Evolutionary conservation across 1,140 invertebrate genomes (phyloP), one percentile per base, ranked within the genome.

Genomic region (Zaprionus nigranus): DNA sequence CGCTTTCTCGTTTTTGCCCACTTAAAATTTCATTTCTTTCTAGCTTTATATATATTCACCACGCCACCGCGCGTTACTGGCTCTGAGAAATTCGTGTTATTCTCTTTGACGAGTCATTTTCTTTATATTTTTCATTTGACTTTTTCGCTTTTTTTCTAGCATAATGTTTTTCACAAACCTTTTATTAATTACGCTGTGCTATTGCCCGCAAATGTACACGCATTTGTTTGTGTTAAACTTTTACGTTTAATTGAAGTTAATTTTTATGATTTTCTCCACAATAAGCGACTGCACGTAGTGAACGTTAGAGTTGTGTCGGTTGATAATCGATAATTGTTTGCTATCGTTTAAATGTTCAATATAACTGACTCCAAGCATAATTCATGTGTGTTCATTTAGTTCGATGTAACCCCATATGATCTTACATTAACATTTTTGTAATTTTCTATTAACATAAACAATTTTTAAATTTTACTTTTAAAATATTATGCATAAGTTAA

Each of bases 1-100:
- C 74, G 74, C 74, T 76, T 76, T 76, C 74, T 76, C 74, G 74
- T 72, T 76, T 76, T 71, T 72, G 38, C 68, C 61, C 74, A 76
- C 68, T 72, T 72, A 66, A 28, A 64, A 65, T 61, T 76, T 72
- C 74, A 76, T 76, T 72, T 62, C 74, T 76, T 72, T 72, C 68
- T 76, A 68, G 68, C 72, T 76, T 72, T 69, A 70, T 62, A 69
- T 75, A 57, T 75, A 71, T 76, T 72, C 74, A 76, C 74, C 74
- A 76, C 74, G 68, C 62, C 74, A 62, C 62, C 56, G 68, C 74
- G 74, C 74, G 61, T 72, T 76, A 61, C 68, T 76, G 61, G 46
- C 68, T 49, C 54, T 38, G 59, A 76, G 68, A 76, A 65, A 72
- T 72, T 72, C 62, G 46, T 76, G 74, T 71, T 77, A 71, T 77